Evolutionary conservation across 2,797 vertebrate species (phyloP), one percentile per base, ranked within the genome.

Genomic region (Apogon hyalosoma): DNA sequence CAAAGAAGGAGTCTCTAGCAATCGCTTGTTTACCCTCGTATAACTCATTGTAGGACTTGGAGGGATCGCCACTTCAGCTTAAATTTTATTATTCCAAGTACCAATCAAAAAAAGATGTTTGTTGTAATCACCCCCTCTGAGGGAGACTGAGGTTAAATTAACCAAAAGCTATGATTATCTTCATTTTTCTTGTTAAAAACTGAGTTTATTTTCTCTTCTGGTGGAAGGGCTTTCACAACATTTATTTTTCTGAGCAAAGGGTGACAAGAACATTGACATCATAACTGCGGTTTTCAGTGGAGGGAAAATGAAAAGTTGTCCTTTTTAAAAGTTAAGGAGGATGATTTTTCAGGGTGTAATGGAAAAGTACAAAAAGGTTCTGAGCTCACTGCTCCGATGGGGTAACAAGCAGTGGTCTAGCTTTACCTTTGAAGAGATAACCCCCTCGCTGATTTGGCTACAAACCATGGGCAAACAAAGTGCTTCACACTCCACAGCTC

Each of bases 1-100:
- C 80, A 79, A 64, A 69, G 76, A 81, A 72, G 77, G 73, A 87
- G 73, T 82, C 84, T 87, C 82, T 74, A 70, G 56, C 24, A 51
- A 77, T 68, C 55, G 54, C 61, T 69, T 84, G 86, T 90, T 88
- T 80, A 71, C 69, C 47, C 73, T 85, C 40, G 72, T 65, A 73
- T 73, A 73, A 77, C 74, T 77, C 74, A 60, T 77, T 52, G 58
- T 18, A 42, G 58, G 40, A 63, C 45, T 60, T 46, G 64, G 64
- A 79, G 18, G 33, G 67, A 69, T 84, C 63, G 47, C 36, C 7
- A 49, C 50, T 57, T 83, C 24, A 39, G 62, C 73, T 82, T 77
- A 46, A n/a, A 21, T 55, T 70, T 60, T 56, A 56, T 55, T 24
- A 50, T 49, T 19, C 16, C 39, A 10, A 39, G 18, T 41, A 21